These are phyloP conservation scores for Carassius carassius DNA, from an alignment of 2,113 vertebrate species.

Conservation along the genomic window DNA sequence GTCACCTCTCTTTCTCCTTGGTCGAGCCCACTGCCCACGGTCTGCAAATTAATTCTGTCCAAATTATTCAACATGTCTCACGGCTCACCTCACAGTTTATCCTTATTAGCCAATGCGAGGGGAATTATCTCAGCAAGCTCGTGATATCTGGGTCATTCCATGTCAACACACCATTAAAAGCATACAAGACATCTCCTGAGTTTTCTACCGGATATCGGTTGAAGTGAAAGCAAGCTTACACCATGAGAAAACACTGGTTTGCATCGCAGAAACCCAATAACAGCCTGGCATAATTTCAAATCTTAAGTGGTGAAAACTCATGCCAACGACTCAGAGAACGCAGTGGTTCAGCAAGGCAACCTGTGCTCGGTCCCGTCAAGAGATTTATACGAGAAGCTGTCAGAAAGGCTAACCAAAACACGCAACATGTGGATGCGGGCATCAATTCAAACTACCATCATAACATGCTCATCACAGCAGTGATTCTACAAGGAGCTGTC, in stretches of 20 bases:
- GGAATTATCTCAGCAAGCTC: slow-evolving; percentile 58
- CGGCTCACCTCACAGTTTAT: slow-evolving; percentile 63
- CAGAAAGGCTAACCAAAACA: slow-evolving; percentile 14
- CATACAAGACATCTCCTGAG: slow-evolving; percentile 31
- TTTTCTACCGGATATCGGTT: slow-evolving; percentile 47
- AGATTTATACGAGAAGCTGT: slow-evolving; percentile 10
- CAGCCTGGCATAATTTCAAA: slow-evolving; percentile 48
- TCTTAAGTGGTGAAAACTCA: not conserved
- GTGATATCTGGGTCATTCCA: slow-evolving; percentile 57
- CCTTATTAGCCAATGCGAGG: slow-evolving; percentile 68
- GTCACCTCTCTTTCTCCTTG: slow-evolving; percentile 57
- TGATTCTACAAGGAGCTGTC: slow-evolving; percentile 11
- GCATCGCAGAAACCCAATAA: slow-evolving; percentile 50
- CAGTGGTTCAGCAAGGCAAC: not conserved
- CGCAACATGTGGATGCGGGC: slow-evolving; percentile 31
- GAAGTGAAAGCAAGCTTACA: slow-evolving; percentile 55
- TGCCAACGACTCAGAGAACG: not conserved
- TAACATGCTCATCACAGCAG: slow-evolving; percentile 24
- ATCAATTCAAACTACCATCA: slow-evolving; percentile 34
- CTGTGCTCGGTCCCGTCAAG: not conserved
- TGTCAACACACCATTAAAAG: slow-evolving; percentile 53
- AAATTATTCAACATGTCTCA: slow-evolving; percentile 64
- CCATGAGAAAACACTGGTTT: slow-evolving; percentile 58
- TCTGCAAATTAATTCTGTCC: slow-evolving; percentile 63
- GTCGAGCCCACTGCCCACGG: slow-evolving; percentile 60